phyloP scores from a whole-genome alignment of 2,888 invertebrate genomes.

The Stenolophus ochropezus region DNA sequence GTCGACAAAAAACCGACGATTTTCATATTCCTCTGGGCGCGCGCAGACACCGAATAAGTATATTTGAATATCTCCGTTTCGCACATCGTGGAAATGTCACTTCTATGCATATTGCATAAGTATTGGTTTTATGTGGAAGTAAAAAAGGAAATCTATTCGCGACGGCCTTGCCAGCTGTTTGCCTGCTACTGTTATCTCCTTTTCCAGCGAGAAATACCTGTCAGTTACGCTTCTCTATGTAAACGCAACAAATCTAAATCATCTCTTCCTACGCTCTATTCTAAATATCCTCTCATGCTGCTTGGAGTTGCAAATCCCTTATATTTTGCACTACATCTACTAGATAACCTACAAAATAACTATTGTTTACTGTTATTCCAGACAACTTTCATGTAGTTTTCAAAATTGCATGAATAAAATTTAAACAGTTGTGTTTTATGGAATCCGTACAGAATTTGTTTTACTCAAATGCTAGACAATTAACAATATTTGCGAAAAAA shows the following conservation, averaged over 20 bases:
- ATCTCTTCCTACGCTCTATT: not conserved
- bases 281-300: not conserved
- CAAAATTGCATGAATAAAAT: too few relatives aligned
- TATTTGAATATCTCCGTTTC: conserved; percentile 57
- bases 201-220: conserved; percentile 14
- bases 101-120: conserved; percentile 59
- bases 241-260: not conserved
- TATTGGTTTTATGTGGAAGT: conserved; percentile 55
- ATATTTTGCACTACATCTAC: too few relatives aligned
- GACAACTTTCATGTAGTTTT: too few relatives aligned
- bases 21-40: conserved; percentile 54
- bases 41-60: conserved; percentile 53
- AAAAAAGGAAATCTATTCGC: conserved; percentile 51
- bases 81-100: conserved; percentile 57
- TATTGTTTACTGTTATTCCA: too few relatives aligned
- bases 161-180: conserved; percentile 48
- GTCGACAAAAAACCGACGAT: conserved; percentile 54
- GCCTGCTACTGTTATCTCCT: conserved; percentile 19
- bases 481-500: too few relatives aligned
- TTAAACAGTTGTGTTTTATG: too few relatives aligned
- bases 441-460: too few relatives aligned
- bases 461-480: too few relatives aligned
- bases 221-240: not conserved
- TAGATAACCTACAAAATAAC: not conserved
- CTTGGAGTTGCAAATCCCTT: not conserved